phyloP scores from a whole-genome alignment of 2,113 vertebrate species.

The Coptodon rendalli region DNA sequence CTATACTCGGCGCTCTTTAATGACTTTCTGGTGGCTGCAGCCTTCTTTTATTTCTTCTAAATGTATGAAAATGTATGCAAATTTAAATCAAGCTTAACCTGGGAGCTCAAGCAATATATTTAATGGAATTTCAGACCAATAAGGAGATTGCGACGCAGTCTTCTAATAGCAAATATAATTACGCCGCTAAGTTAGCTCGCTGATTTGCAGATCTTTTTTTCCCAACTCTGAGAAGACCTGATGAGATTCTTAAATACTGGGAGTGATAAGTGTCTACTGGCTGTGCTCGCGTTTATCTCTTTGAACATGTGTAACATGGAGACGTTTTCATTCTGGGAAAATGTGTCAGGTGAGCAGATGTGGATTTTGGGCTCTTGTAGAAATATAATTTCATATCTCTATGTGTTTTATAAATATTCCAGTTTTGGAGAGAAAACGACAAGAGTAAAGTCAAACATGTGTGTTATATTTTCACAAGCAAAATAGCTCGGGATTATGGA shows the following conservation, averaged over 20 bases:
- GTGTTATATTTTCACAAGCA: neutral
- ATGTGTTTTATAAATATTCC: neutral
- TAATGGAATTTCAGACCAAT: constrained; percentile 98
- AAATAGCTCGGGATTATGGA: neutral
- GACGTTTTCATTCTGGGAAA: neutral
- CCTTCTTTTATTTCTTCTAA: constrained; percentile 99
- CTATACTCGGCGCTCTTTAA: constrained; percentile 81
- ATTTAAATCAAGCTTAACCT: constrained; percentile 99
- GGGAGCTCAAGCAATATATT: constrained; percentile 92
- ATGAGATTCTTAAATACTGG: constrained; percentile 52
- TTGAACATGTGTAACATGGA: neutral
- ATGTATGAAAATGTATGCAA: constrained; percentile 99
- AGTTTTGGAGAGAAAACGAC: neutral
- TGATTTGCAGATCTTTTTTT: constrained; percentile 70
- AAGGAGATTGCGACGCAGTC: constrained; percentile 78
- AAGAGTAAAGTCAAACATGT: neutral
- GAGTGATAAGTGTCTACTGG: neutral
- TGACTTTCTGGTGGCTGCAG: constrained; percentile 92
- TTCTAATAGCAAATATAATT: constrained; percentile 90
- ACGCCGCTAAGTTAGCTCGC: constrained; percentile 76
- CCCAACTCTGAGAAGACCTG: constrained; percentile 52
- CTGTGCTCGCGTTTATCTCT: neutral
- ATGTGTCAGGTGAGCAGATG: neutral
- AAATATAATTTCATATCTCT: neutral
- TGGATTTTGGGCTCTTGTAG: neutral